A percentile compares a stretch with the other conserved stretches of the same genome.
phyloP scores from a whole-genome alignment of 2,888 invertebrate species.

The Salticus scenicus region DNA sequence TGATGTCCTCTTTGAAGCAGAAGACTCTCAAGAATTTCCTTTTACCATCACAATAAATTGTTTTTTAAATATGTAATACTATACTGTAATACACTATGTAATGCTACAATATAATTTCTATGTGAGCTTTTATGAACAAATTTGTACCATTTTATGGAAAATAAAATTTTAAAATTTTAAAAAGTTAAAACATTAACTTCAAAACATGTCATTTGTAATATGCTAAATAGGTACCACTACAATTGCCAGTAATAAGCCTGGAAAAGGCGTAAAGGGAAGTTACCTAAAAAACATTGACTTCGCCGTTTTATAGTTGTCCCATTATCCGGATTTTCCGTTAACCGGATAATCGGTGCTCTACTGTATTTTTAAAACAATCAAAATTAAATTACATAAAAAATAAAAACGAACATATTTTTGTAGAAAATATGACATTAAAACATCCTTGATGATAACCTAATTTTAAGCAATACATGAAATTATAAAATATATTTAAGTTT shows the following conservation, averaged over 20 bases:
- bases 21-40: slow-evolving; percentile 6
- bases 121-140: neutral
- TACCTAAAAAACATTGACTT: neutral
- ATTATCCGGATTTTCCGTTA: too few species aligned
- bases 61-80: slow-evolving; percentile 8
- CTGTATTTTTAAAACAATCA: too few species aligned
- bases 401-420: too few species aligned
- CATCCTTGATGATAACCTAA: too few species aligned
- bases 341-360: too few species aligned
- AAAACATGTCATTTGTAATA: neutral
- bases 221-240: slow-evolving; percentile 1
- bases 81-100: too few species aligned
- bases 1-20: neutral
- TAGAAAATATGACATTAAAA: too few species aligned
- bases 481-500: too few species aligned
- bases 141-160: neutral
- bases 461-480: too few species aligned
- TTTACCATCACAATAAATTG: neutral
- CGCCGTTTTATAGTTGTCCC: neutral
- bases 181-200: neutral
- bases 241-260: neutral
- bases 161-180: neutral
- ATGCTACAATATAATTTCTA: neutral
- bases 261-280: neutral
- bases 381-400: too few species aligned